Evolutionary conservation across 2,113 vertebrate species (phyloP), one percentile per base, ranked within the genome.

Genomic region (Phalacrocorax pelagicus): DNA sequence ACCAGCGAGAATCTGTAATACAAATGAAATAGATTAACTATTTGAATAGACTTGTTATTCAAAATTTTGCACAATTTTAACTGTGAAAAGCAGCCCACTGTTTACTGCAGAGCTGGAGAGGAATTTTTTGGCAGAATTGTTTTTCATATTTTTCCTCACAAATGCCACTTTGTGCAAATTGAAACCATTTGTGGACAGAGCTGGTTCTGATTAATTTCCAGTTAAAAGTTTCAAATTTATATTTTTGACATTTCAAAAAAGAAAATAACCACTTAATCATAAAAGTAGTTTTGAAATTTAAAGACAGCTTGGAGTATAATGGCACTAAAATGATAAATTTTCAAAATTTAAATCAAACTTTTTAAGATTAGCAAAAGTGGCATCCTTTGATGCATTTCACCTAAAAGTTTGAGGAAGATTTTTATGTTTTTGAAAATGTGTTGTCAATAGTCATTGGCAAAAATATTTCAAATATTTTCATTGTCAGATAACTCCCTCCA

Each of bases 1-100:
- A 15, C 84, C 55, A 88, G 62, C 6, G 3, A 95, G 70, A 51
- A 47, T 79, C 78, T 75, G 62, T 52, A 89, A 88, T 55, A 92
- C 78, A 85, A 97, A 87, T 88, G 81, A 92, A 94, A 93, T 40
- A 81, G 84, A 85, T 85, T 85, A 96, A 61, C 84, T 94, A 15
- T 92, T 84, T 81, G 62, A 93, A 90, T 72, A 63, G 78, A 77
- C 54, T 63, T 80, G 62, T 91, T 95, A 79, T 66, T 94, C 84
- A 91, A 92, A 87, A 55, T 92, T 94, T 85, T 87, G 36, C 81
- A 70, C 42, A 73, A 58, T 88, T 95, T 92, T 72, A 58, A 80
- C 52, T 52, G 66, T 75, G 74, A 91, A 92, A 83, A 84, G 62
- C 51, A 95, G 62, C 34, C 81, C 44, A 22, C 66, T 85, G 84